Evolutionary conservation across 2,888 invertebrate species (phyloP).

Genomic region (Dicranocentrus wangi): DNA sequence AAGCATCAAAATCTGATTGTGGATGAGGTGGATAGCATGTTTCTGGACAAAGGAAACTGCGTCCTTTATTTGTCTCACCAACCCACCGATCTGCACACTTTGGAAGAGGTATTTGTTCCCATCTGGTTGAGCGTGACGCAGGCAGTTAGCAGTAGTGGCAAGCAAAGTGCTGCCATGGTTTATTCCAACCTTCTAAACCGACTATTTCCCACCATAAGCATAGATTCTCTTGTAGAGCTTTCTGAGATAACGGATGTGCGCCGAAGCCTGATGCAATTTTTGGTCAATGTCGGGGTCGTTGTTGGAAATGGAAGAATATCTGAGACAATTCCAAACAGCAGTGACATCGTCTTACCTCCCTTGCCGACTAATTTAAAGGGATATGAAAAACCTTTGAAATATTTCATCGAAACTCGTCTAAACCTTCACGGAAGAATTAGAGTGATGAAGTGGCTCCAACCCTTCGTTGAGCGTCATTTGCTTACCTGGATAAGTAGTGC

Average conservation of each 20-base stretch:
- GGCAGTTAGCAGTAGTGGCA: not conserved
- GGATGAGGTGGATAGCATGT: constrained; percentile 76
- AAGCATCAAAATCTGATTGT: constrained; percentile 73
- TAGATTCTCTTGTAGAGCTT: too few relatives aligned
- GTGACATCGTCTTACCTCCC: too few relatives aligned
- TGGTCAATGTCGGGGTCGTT: not conserved
- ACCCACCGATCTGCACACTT: constrained; percentile 74
- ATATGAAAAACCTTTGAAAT: too few relatives aligned
- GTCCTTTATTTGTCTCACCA: constrained; percentile 75
- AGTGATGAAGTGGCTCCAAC: constrained; percentile 67
- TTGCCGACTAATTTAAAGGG: too few relatives aligned
- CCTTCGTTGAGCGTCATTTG: constrained; percentile 73
- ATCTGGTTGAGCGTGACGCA: constrained; percentile 72
- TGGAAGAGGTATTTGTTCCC: constrained; percentile 74
- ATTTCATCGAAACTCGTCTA: too few relatives aligned
- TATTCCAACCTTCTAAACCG: not conserved
- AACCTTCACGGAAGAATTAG: too few relatives aligned
- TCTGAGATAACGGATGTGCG: too few relatives aligned
- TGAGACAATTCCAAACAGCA: too few relatives aligned
- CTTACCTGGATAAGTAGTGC: constrained; percentile 73
- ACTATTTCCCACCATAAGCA: too few relatives aligned
- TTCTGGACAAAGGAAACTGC: constrained; percentile 75
- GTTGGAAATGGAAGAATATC: not conserved
- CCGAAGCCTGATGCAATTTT: too few relatives aligned
- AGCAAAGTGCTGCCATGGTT: too few relatives aligned